phyloP scores from a whole-genome alignment of 2,113 vertebrate genomes.

The Callorhinus ursinus region DNA sequence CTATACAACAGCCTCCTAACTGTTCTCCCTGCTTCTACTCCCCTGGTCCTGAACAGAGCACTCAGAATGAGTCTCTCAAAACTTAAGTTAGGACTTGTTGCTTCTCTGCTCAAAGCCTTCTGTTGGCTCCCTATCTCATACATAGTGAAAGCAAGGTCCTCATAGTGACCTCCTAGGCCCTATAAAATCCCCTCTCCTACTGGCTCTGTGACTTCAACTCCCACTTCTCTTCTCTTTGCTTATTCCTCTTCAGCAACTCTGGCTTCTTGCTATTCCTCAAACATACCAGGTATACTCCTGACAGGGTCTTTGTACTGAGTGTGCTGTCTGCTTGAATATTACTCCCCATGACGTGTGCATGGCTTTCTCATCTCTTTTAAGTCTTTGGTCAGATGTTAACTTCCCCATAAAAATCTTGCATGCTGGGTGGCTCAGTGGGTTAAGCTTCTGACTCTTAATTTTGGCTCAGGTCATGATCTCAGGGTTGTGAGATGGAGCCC shows the following conservation, averaged over 20 bases:
- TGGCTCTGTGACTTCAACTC: neutral
- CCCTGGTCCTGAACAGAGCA: neutral
- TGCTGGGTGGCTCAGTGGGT: neutral
- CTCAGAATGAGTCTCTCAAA: neutral
- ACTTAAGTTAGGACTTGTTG: neutral
- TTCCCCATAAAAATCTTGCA: neutral
- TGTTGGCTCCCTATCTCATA: neutral
- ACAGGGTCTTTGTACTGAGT: neutral
- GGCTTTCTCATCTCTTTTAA: neutral
- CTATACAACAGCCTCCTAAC: neutral
- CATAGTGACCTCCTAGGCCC: neutral
- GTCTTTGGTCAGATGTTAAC: neutral
- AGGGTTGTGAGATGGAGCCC: neutral
- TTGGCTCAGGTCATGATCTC: neutral
- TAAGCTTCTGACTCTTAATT: neutral
- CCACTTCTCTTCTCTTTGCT: neutral
- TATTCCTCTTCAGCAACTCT: neutral
- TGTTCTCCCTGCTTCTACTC: neutral
- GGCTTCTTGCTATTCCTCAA: neutral
- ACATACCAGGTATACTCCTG: neutral
- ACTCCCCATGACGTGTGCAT: neutral
- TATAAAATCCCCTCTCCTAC: neutral
- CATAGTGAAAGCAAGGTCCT: neutral
- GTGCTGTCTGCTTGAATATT: neutral
- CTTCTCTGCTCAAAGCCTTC: neutral